Base-by-base conservation (phyloP, 2,113 vertebrate genomes). In the Brachypodius melanocephalos region DNA sequence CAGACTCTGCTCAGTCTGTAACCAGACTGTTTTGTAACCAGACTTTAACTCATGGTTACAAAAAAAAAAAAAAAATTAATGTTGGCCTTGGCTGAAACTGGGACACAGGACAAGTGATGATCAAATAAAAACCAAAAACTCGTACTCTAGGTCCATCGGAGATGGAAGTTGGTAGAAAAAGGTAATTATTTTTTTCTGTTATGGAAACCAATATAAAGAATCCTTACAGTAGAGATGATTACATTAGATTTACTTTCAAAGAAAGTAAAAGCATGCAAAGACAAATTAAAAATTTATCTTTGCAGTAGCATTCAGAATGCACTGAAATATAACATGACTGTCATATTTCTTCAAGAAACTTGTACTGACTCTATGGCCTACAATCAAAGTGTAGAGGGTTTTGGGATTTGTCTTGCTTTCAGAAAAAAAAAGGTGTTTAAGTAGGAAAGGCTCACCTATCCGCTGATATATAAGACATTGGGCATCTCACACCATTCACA, bases 1-100 rank as follows among this genome's bases (percentile, higher is more conserved):
- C 31, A 51, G 36, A 36, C 14, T 51, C 45, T 1, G 0, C 7
- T 43, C 8, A n/a, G n/a, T n/a, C n/a, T n/a, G n/a, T n/a, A n/a
- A n/a, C n/a, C n/a, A n/a, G n/a, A n/a, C n/a, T n/a, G n/a, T n/a
- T n/a, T n/a, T n/a, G n/a, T n/a, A n/a, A n/a, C n/a, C n/a, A n/a
- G n/a, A n/a, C n/a, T n/a, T n/a, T n/a, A n/a, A n/a, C 8, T 34
- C 17, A 34, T 6, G 13, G 7, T 31, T 36, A 75, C 8, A 9
- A 14, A 29, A 31, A 49, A 24, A 51, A 9, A 14, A 29, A 31
- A 49, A 24, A 51, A 43, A 31, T 32, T 14, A 42, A 43, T 3
- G 0, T 5, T 34, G 17, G 17, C 21, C 26, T 51, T 28, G 45
- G 5, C 21, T 15, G 32, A 36, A 51, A 58, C 4, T 45, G 36